Evolutionary conservation across 1,140 invertebrate species (phyloP), one percentile per base, ranked within the genome.

Genomic region (Brachionus sp.): DNA sequence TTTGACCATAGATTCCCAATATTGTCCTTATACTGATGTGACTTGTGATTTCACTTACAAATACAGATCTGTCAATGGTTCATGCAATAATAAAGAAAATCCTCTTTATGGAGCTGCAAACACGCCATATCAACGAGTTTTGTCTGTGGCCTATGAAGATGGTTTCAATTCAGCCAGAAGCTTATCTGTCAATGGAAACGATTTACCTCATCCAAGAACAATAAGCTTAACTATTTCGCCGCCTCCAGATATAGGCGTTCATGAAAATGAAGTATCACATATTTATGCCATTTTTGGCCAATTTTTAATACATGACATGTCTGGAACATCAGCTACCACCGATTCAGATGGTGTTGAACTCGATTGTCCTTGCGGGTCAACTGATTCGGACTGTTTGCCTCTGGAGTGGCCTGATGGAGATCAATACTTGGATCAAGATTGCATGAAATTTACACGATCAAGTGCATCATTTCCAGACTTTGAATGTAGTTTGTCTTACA

Each of bases 1-100:
- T 19, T 25, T 75, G 5, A 33, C 16, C 19, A 35, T 66, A 23
- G 50, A 57, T 13, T 44, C 50, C 35, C 35, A 57, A 80, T 80
- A 62, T 80, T 75, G 70, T 50, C 70, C 42, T 19, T 75, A 25
- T 46, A 44, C 44, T 23, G 44, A 35, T 46, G 19, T 75, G 10
- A 44, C 70, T 25, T 78, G 77, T 78, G 39, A 78, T 35, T 37
- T 35, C 16, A 62, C n/a, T 5, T 39, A 3, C 12, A 33, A 25
- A n/a, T 96, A 93, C 87, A 88, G 95, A 82, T 90, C 90, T 0
- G 89, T 91, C 23, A 93, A 95, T 85, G 95, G 95, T 0, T 91
- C 91, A 39, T 96, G 95, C 87, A 96, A 96, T 87, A 98, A 98
- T 88, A 92, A 97, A 0, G 91, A 93, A 42, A 88, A 93, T 85